phyloP scores from a whole-genome alignment of 1,140 invertebrate genomes.

The Thalassaphorura encarpata region DNA sequence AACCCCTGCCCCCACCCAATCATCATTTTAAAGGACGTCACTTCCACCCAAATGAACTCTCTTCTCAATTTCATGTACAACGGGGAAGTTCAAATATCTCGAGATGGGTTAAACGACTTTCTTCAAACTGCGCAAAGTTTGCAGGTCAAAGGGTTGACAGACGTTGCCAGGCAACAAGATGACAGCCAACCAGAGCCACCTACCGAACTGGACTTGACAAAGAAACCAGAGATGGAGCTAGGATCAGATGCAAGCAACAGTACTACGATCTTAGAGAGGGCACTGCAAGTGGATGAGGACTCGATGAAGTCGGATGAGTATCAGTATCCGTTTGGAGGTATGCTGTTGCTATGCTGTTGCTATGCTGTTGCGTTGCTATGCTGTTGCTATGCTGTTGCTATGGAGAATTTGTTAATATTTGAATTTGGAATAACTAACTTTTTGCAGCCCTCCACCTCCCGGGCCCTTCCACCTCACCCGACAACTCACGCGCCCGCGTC shows the following conservation, averaged over 20 bases:
- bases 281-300: too few relatives aligned
- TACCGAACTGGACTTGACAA: background rate
- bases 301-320: background rate
- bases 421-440: background rate
- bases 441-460: background rate
- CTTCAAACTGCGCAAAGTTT: constrained; percentile 81
- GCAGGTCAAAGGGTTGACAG: constrained; percentile 77
- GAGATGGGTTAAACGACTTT: constrained; percentile 78
- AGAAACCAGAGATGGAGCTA: background rate
- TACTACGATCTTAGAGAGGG: background rate
- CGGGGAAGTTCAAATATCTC: constrained; percentile 82
- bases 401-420: background rate
- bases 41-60: too few relatives aligned
- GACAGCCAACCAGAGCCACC: background rate
- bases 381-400: background rate
- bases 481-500: constrained; percentile 37
- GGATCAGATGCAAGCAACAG: background rate
- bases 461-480: constrained; percentile 7
- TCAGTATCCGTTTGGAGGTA: background rate
- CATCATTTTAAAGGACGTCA: too few relatives aligned
- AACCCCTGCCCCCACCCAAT: too few relatives aligned
- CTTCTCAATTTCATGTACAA: constrained; percentile 90
- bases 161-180: constrained; percentile 47
- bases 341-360: too few relatives aligned
- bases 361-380: background rate